Evolutionary conservation across 2,888 invertebrate genomes (phyloP).

Genomic region (Himalopsyche kuldschensis): DNA sequence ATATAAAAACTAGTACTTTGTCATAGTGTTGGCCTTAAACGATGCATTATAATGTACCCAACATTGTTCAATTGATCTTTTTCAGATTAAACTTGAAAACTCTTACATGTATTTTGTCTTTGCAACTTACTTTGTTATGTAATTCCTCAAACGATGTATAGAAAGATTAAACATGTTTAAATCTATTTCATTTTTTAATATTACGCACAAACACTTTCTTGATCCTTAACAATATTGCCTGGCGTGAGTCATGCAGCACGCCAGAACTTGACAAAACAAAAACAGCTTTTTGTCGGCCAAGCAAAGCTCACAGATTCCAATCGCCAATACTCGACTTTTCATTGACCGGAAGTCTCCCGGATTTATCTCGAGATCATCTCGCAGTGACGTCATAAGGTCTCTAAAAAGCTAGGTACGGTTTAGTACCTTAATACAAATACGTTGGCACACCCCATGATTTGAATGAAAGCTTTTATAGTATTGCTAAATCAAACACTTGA

Average conservation of each 20-base stretch:
- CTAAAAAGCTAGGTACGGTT: not conserved
- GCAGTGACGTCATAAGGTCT: not conserved
- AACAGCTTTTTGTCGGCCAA: not conserved
- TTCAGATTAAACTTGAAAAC: too few relatives aligned
- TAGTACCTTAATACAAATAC: not conserved
- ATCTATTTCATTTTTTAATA: too few relatives aligned
- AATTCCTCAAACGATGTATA: too few relatives aligned
- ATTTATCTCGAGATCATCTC: not conserved
- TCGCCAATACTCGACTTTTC: not conserved
- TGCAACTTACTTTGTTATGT: too few relatives aligned
- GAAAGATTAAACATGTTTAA: too few relatives aligned
- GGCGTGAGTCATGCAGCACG: not conserved
- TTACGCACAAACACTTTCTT: too few relatives aligned
- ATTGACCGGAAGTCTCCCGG: not conserved
- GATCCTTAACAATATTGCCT: not conserved
- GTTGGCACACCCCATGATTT: not conserved
- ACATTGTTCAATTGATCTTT: too few relatives aligned
- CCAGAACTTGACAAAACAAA: not conserved
- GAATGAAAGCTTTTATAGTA: not conserved
- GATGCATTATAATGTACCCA: too few relatives aligned
- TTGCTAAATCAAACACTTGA: not conserved
- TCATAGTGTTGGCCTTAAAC: too few relatives aligned
- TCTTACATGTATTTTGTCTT: too few relatives aligned
- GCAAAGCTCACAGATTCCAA: not conserved
- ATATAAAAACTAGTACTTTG: too few relatives aligned